Evolutionary conservation across 2,113 vertebrate species (phyloP).

Genomic region (Gavialis gangeticus): DNA sequence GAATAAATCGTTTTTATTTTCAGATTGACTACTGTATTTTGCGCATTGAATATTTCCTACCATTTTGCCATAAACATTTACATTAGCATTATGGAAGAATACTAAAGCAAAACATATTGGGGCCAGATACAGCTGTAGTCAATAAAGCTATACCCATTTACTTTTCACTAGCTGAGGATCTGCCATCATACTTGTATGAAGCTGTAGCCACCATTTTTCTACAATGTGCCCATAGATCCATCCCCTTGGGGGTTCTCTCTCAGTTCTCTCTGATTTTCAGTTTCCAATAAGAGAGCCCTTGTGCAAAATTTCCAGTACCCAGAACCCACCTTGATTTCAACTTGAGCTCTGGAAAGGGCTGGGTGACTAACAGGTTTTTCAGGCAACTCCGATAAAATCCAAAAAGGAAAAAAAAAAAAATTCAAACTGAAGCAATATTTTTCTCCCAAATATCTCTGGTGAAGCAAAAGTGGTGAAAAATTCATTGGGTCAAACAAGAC

Average conservation of each 20-base stretch:
- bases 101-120: background rate
- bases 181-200: background rate
- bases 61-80: background rate
- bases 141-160: background rate
- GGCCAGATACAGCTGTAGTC: background rate
- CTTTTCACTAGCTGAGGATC: background rate
- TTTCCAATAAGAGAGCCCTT: background rate
- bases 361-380: background rate
- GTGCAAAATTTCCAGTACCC: background rate
- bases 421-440: too few relatives aligned
- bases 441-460: too few relatives aligned
- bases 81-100: background rate
- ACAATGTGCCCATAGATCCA: background rate
- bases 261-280: background rate
- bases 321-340: background rate
- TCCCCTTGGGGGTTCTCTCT: background rate
- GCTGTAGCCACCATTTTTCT: background rate
- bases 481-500: too few relatives aligned
- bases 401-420: too few relatives aligned
- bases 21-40: background rate
- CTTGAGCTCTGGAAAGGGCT: background rate
- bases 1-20: background rate
- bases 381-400: too few relatives aligned
- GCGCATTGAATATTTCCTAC: fast-evolving
- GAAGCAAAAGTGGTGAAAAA: too few relatives aligned